These are phyloP conservation scores for Thermophis baileyi DNA, from an alignment of 2,113 vertebrate genomes.

Conservation along the genomic window DNA sequence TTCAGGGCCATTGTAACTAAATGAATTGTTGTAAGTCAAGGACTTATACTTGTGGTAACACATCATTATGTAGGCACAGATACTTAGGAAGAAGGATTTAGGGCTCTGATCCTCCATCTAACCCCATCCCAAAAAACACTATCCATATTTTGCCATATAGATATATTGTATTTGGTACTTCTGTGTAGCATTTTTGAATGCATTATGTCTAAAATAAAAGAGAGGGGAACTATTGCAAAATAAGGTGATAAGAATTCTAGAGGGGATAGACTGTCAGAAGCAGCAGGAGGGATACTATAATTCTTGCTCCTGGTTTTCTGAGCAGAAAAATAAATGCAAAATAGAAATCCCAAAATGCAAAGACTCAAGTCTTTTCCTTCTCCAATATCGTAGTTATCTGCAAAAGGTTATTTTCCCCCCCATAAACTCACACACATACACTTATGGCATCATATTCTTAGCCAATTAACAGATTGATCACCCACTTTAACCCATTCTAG, in stretches of 20 bases:
- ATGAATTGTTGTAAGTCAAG: neutral
- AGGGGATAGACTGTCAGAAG: neutral
- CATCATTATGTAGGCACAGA: neutral
- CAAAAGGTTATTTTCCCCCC: neutral
- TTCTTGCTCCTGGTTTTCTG: neutral
- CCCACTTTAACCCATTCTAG: neutral
- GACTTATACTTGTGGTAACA: neutral
- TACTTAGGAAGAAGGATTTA: neutral
- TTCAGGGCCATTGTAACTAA: neutral
- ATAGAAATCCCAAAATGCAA: neutral
- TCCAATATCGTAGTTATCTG: neutral
- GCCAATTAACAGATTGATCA: neutral
- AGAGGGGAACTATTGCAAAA: neutral
- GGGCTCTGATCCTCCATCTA: neutral
- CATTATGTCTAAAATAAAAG: neutral
- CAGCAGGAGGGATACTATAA: neutral
- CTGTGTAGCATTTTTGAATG: neutral
- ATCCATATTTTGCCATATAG: neutral
- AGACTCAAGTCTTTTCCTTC: neutral
- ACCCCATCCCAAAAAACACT: neutral
- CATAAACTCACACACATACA: neutral
- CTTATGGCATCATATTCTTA: neutral
- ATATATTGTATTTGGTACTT: neutral
- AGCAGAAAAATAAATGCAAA: neutral
- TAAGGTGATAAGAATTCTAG: neutral